Base-by-base conservation (phyloP, 2,113 vertebrate species). In the Lasiurus borealis region DNA sequence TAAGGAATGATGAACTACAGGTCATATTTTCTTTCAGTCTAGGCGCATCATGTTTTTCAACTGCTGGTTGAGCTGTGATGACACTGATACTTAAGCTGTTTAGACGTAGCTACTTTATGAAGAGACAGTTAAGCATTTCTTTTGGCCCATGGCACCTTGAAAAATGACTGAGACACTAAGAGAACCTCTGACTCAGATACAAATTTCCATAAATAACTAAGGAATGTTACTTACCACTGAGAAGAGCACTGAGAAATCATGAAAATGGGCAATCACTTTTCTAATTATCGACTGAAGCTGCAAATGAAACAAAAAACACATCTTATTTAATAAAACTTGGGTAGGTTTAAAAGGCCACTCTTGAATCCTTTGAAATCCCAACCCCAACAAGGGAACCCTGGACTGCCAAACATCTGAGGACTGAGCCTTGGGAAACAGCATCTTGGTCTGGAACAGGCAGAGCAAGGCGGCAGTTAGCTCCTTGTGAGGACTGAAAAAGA, bases 171-270 rank as follows among this genome's bases (percentile, higher is more conserved):
- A 78, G 76, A 59, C 44, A 87, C 5, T 44, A 68, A 76, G 80
- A 44, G 69, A 91, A 57, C 6, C 52, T 76, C 31, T 90, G 46
- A 86, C 31, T 76, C 40, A 13, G 50, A 90, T 5, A 66, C 1
- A 57, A 6, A 85, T 76, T 90, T 92, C 36, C n/a, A 72, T 81
- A 82, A 40, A 68, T 98, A 44, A 85, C 36, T 68, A 78, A 88
- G 68, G 95, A 10, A 50, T 5, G 21, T 48, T 62, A 98, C 99
- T 99, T 98, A 99, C 99, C 99, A 99, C 99, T 68, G 99, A 99
- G 98, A 99, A 99, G 96, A 99, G 99, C 91, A 99, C 76, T 5
- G 99, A 99, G 96, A 99, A 99, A 97, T 99, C 99, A 19, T 99
- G 98, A 96, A 99, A 99, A 97, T 99, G 99, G 66, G 98, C 97